These are phyloP conservation scores for Oasisia sp. DNA, from an alignment of 2,888 invertebrate species.

Conservation along the genomic window DNA sequence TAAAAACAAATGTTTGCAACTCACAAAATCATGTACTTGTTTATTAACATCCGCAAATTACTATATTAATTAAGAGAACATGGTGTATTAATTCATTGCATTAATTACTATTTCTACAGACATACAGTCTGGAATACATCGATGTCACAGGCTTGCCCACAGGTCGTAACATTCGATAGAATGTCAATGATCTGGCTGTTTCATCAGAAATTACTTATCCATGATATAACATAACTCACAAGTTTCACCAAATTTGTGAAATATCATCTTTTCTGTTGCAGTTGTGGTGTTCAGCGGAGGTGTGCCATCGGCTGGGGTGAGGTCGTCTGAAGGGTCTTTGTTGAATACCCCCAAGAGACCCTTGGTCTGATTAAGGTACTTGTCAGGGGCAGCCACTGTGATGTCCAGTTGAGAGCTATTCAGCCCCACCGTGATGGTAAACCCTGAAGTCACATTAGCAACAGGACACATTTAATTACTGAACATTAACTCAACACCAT, in stretches of 20 bases:
- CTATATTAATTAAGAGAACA: background rate
- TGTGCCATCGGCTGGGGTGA: background rate
- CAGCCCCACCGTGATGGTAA: background rate
- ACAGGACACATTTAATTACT: background rate
- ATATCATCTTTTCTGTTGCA: slow-evolving; percentile 18
- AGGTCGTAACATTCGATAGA: background rate
- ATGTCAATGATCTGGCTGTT: background rate
- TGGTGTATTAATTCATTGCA: background rate
- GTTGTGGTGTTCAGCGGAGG: background rate
- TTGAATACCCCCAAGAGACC: slow-evolving; percentile 23
- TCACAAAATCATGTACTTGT: background rate
- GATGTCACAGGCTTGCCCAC: no score
- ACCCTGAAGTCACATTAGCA: background rate
- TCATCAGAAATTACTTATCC: background rate
- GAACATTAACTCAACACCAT: background rate
- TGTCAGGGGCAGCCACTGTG: background rate
- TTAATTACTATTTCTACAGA: background rate
- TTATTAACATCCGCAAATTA: background rate
- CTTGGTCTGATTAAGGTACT: background rate
- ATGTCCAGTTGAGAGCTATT: slow-evolving; percentile 8
- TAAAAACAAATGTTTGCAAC: background rate
- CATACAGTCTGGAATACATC: background rate
- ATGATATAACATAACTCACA: background rate
- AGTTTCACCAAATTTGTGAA: slow-evolving; percentile 19
- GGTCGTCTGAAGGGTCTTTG: slow-evolving; percentile 19